Conservation (phyloP, 2,888 invertebrate genomes). For the Vanessa cardui region DNA sequence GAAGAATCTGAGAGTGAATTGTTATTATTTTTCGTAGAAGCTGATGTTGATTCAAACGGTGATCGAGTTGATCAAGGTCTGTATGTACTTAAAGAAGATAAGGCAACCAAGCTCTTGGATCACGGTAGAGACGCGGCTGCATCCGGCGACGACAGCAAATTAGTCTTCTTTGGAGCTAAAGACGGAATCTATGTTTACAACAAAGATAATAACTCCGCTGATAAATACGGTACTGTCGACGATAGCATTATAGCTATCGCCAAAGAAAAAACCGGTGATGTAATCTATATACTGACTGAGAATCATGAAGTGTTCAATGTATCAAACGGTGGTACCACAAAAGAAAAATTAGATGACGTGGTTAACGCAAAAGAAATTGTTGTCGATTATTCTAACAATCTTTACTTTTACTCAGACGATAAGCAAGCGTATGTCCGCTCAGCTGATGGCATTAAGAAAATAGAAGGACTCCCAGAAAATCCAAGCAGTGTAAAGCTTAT, state of each 20-base stretch:
- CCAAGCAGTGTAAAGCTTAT: slow-evolving; percentile 49
- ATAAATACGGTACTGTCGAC: slow-evolving; percentile 45
- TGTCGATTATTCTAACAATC: slow-evolving; percentile 58
- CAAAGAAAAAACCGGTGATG: slow-evolving; percentile 43
- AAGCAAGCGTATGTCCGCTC: slow-evolving; percentile 52
- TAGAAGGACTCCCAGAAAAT: slow-evolving; percentile 57
- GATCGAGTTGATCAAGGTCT: slow-evolving; percentile 48
- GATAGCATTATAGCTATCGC: slow-evolving; percentile 47
- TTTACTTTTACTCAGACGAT: slow-evolving; percentile 57
- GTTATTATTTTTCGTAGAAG: slow-evolving; percentile 45
- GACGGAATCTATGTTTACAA: slow-evolving; percentile 60
- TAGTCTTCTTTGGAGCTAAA: slow-evolving; percentile 54
- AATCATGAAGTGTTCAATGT: slow-evolving; percentile 60
- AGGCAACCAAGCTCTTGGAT: slow-evolving; percentile 51
- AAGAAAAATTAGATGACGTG: slow-evolving; percentile 52
- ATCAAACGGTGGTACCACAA: slow-evolving; percentile 56
- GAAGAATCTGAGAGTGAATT: slow-evolving; percentile 30
- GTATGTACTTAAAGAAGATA: slow-evolving; percentile 45
- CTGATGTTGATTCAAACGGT: slow-evolving; percentile 39
- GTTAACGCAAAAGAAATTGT: slow-evolving; percentile 58
- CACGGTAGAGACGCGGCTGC: slow-evolving; percentile 54
- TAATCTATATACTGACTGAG: slow-evolving; percentile 61
- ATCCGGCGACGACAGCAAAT: slow-evolving; percentile 47
- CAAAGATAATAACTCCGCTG: slow-evolving; percentile 34
- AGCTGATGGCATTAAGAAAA: slow-evolving; percentile 49